Base-by-base conservation (phyloP, 2,797 vertebrate genomes). In the Astyanax mexicanus region DNA sequence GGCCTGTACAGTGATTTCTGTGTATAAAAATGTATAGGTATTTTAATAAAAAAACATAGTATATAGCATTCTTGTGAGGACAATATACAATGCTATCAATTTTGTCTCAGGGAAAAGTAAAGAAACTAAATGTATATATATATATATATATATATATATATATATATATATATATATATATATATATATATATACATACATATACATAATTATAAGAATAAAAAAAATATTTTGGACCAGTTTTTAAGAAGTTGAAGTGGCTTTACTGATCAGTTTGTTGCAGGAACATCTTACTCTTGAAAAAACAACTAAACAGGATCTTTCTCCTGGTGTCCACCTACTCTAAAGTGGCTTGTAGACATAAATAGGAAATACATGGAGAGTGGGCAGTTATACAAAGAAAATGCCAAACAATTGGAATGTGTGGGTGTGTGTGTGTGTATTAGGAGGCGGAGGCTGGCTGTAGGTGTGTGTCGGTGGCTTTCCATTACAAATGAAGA, bases 401-500 rank as follows among this genome's bases (percentile, higher is more conserved):
- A 70, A 74, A 74, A 58, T 37, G 47, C 52, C 62, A 42, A 44
- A 80, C 77, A 72, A 80, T 82, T 32, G 72, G 78, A 74, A 83
- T 78, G 67, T 51, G 61, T 64, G 40, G n/a, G 73, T 81, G 71
- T 70, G 40, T 77, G 29, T 38, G 52, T 81, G 83, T 75, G 78
- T 78, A 74, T 78, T 67, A 70, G 68, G 71, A 76, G 80, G 72
- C 40, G 77, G 60, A 77, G 74, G 75, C 23, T 49, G 72, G 58
- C 75, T 76, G 73, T 80, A 72, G 75, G 83, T 86, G 83, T 84
- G 80, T 86, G 78, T 87, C 79, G 58, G 71, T 72, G 79, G 79
- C 85, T 85, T 87, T 88, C 80, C 73, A 75, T 84, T 86, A 84
- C 88, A 86, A 88, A 89, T 88, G 86, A 86, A 88, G 86, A 89